A percentile compares a stretch with the other conserved stretches of the same genome.
phyloP scores from a whole-genome alignment of 2,888 invertebrate species.

The Subacronicta megacephala region DNA sequence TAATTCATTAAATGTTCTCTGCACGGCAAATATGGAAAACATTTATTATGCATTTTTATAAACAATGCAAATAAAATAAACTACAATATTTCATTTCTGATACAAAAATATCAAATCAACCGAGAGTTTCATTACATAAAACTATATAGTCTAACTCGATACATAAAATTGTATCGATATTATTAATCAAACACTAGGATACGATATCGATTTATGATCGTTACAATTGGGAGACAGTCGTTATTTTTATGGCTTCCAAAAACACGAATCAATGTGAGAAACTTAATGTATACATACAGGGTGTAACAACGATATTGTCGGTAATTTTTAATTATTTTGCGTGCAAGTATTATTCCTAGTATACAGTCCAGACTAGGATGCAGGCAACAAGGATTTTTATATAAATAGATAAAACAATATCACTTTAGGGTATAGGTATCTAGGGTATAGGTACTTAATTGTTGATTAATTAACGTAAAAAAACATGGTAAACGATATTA shows the following conservation, averaged over 20 bases:
- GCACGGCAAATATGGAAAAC: no score
- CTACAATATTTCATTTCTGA: neutral
- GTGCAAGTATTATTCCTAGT: no score
- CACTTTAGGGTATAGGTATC: no score
- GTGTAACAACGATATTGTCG: neutral
- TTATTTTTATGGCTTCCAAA: conserved; percentile 86
- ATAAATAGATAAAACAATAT: no score
- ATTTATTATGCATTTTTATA: neutral
- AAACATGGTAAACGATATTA: no score
- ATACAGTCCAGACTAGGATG: neutral
- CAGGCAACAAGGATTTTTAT: no score
- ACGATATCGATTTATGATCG: conserved; percentile 76
- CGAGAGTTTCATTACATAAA: conserved; percentile 39
- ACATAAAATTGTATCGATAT: conserved; percentile 46
- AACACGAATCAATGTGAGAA: conserved; percentile 79
- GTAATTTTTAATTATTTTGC: neutral
- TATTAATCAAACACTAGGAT: conserved; percentile 70
- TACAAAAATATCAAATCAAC: conserved; percentile 7
- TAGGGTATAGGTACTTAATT: no score
- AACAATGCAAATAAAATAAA: neutral
- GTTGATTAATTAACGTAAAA: no score
- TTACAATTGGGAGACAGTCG: conserved; percentile 78
- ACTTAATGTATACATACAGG: conserved; percentile 78
- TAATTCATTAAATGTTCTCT: no score
- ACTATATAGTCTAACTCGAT: conserved; percentile 40